These are phyloP conservation scores for Chelonia mydas DNA, from an alignment of 2,797 vertebrate species.

Conservation along the genomic window DNA sequence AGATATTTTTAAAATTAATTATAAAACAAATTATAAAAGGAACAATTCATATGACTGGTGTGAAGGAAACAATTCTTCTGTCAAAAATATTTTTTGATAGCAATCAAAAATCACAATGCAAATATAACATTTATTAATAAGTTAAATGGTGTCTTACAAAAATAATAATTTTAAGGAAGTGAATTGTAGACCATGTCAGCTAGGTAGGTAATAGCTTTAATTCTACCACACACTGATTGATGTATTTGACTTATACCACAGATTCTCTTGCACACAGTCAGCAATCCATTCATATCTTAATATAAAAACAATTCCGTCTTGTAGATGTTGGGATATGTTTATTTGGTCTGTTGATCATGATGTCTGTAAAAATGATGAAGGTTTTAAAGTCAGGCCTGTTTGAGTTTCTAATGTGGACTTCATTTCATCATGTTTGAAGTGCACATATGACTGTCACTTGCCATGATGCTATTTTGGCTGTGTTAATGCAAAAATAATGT, in stretches of 20 bases:
- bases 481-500: conserved; percentile 38
- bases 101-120: neutral
- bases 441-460: conserved; percentile 1
- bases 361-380: conserved; percentile 16
- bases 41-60: neutral
- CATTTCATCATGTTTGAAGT: conserved; percentile 53
- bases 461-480: neutral
- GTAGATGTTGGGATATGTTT: conserved; percentile 40
- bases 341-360: conserved; percentile 43
- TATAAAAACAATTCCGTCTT: conserved; percentile 17
- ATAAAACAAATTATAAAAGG: neutral
- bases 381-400: conserved; percentile 45
- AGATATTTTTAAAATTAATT: neutral
- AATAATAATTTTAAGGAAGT: conserved; percentile 37
- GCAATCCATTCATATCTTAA: conserved; percentile 45
- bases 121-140: conserved; percentile 10
- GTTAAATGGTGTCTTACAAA: conserved; percentile 3
- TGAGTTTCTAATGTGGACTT: conserved; percentile 32
- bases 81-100: neutral
- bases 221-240: conserved; percentile 70
- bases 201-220: conserved; percentile 60
- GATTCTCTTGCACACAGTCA: conserved; percentile 62
- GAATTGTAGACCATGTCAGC: conserved; percentile 10
- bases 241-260: conserved; percentile 71
- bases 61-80: neutral